Conservation (phyloP, 1,140 invertebrate genomes). For the Hycleus phaleratus region DNA sequence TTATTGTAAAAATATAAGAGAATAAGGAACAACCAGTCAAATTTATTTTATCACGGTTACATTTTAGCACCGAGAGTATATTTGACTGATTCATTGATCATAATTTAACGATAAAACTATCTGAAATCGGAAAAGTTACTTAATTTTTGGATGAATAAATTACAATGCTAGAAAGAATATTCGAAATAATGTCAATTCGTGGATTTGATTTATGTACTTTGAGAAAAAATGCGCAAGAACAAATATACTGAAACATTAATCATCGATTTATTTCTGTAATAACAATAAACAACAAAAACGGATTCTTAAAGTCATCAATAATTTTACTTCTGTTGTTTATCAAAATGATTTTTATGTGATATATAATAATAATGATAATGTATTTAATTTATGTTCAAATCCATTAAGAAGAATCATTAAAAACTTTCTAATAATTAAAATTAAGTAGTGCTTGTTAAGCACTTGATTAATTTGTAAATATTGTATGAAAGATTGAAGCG, state of each 20-base stretch:
- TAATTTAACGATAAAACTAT: neutral
- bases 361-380: slow-evolving; percentile 18
- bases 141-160: slow-evolving; percentile 1
- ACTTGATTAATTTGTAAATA: slow-evolving; percentile 33
- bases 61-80: neutral
- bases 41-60: neutral
- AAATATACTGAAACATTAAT: slow-evolving; percentile 1
- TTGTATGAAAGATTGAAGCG: slow-evolving; percentile 24
- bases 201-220: neutral
- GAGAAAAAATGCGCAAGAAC: no score
- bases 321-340: slow-evolving; percentile 21
- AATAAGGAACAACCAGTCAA: slow-evolving; percentile 1
- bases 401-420: no score
- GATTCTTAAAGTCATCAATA: slow-evolving; percentile 1
- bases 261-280: slow-evolving; percentile 11
- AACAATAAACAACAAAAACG: slow-evolving; percentile 2
- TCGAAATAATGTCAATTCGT: slow-evolving; percentile 11
- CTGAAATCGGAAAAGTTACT: slow-evolving; percentile 5
- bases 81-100: slow-evolving; percentile 4
- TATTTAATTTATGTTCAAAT: slow-evolving; percentile 21
- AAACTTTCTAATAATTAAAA: no score
- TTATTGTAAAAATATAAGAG: neutral
- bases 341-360: slow-evolving; percentile 28
- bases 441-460: slow-evolving; percentile 1
- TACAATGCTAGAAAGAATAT: slow-evolving; percentile 3